These are phyloP conservation scores for Arge pagana DNA, from an alignment of 2,888 invertebrate genomes.

Conservation along the genomic window DNA sequence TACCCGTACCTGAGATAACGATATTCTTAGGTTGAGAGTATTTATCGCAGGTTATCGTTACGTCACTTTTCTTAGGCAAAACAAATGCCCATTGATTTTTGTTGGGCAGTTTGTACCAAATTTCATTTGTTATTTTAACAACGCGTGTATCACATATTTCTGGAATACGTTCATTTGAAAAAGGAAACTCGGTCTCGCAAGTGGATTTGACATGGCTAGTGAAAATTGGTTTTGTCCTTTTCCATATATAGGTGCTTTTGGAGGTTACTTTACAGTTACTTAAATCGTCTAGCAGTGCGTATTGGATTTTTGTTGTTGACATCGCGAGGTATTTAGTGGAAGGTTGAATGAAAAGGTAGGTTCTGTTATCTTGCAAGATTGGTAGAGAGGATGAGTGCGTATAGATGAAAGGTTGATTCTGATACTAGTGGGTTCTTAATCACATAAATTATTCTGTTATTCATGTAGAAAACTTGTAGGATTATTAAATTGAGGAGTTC, in stretches of 20 bases:
- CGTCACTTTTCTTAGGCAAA: background rate
- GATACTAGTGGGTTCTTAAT: background rate
- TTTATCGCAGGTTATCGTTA: background rate
- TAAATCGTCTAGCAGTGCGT: slow-evolving; percentile 3
- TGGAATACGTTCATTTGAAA: background rate
- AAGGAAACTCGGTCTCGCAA: background rate
- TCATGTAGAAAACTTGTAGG: background rate
- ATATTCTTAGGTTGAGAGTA: background rate
- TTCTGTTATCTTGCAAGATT: background rate
- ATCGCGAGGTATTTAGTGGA: slow-evolving; percentile 7
- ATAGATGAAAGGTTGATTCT: background rate
- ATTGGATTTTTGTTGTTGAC: slow-evolving; percentile 12
- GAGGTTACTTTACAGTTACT: slow-evolving; percentile 1
- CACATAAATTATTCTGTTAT: background rate
- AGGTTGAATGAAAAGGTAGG: slow-evolving; percentile 10
- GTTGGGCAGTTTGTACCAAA: background rate
- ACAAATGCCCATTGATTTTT: background rate
- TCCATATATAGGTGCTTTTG: background rate
- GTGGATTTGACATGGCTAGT: background rate
- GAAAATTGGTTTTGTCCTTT: background rate
- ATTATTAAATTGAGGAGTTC: background rate
- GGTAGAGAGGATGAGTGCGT: slow-evolving; percentile 9
- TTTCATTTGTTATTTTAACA: background rate
- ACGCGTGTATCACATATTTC: background rate
- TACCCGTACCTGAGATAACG: background rate